Evolutionary conservation across 2,797 vertebrate genomes (phyloP).

Genomic region (Malurus splendens): DNA sequence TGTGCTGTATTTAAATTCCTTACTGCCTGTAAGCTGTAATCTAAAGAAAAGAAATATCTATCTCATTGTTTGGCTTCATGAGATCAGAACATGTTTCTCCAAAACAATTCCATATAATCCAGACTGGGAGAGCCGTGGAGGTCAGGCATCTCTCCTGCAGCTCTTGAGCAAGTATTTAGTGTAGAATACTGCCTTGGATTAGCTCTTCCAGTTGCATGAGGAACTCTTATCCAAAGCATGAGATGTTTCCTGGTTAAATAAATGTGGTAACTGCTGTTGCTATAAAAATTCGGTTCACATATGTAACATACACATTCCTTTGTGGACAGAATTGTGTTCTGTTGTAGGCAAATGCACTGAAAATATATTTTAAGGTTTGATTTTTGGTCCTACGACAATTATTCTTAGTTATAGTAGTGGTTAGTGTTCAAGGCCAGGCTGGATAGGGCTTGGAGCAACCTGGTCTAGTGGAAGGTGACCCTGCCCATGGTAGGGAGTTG

Average conservation of each 20-base stretch:
- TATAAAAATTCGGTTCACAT: rapidly evolving
- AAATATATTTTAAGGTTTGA: neutral
- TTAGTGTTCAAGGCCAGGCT: neutral
- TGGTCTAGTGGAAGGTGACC: neutral
- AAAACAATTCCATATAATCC: neutral
- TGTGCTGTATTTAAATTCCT: neutral
- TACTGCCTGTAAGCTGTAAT: neutral
- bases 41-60: rapidly evolving
- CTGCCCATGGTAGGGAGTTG: neutral
- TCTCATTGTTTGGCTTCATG: neutral
- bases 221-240: neutral
- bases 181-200: neutral
- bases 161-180: neutral
- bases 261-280: neutral
- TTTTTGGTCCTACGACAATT: neutral
- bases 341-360: neutral
- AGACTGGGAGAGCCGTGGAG: neutral
- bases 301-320: rapidly evolving
- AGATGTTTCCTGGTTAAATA: neutral
- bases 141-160: neutral
- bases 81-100: neutral
- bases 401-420: neutral
- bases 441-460: neutral
- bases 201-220: neutral
- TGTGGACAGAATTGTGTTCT: neutral